Evolutionary conservation across 35 echinoderm and acorn worm species (phyloP).

Genomic region (Heliocidaris erythrogramma): DNA sequence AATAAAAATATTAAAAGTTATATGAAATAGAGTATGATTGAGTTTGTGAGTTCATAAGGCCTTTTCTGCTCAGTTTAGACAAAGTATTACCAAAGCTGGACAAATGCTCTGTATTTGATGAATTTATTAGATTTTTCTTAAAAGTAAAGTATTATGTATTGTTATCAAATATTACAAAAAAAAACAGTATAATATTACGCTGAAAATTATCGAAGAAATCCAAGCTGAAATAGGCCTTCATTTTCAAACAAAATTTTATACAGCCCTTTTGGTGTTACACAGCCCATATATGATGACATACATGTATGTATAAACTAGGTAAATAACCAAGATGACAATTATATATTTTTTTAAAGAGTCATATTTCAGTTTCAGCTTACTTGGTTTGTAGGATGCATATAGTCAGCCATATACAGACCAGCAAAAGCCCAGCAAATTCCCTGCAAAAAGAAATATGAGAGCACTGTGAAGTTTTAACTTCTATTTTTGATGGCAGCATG

Average conservation of each 20-base stretch:
- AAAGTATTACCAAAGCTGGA: background rate
- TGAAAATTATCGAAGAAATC: too few relatives aligned
- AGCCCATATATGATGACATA: background rate
- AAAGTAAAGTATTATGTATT: background rate
- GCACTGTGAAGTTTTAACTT: background rate
- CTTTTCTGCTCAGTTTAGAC: background rate
- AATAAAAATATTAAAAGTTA: background rate
- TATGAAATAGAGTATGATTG: background rate
- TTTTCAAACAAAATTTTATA: background rate
- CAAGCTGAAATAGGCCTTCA: background rate
- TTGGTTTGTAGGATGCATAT: constrained; percentile 7
- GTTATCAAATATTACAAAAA: too few relatives aligned
- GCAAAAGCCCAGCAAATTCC: constrained; percentile 10
- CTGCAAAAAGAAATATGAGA: background rate
- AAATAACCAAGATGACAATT: background rate
- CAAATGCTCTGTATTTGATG: background rate
- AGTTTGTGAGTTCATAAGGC: background rate
- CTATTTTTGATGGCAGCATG: background rate
- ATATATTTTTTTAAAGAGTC: background rate
- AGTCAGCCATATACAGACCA: background rate
- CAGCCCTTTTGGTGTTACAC: background rate
- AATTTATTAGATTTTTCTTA: background rate
- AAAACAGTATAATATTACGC: too few relatives aligned
- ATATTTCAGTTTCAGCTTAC: background rate
- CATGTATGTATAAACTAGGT: background rate